These are phyloP conservation scores for Raja brachyura DNA, from an alignment of 2,113 vertebrate genomes.

Conservation along the genomic window DNA sequence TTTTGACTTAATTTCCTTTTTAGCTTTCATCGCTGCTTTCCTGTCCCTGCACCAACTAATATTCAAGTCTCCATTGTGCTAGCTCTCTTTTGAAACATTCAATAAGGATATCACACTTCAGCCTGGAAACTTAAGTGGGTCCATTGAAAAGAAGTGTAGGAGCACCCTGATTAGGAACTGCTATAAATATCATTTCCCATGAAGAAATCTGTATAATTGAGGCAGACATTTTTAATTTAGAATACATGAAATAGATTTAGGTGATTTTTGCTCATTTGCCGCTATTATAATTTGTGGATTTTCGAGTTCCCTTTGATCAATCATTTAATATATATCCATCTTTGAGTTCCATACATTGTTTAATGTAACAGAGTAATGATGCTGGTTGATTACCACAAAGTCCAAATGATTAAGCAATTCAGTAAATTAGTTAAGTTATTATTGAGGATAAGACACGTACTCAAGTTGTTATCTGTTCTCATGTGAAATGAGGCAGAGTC, in stretches of 20 bases:
- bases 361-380: not conserved
- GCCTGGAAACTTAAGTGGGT: not conserved
- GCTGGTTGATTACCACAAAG: not conserved
- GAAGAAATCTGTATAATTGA: not conserved
- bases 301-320: not conserved
- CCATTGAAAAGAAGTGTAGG: not conserved
- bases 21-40: not conserved
- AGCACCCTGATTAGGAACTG: not conserved
- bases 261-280: not conserved
- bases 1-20: slow-evolving; percentile 2
- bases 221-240: not conserved
- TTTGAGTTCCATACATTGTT: not conserved
- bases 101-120: not conserved
- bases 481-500: slow-evolving; percentile 34
- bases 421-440: slow-evolving; percentile 23
- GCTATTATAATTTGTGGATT: not conserved
- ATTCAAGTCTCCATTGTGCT: not conserved
- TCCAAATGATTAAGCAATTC: not conserved
- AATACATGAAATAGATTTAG: not conserved
- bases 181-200: not conserved
- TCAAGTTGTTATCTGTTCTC: slow-evolving; percentile 31
- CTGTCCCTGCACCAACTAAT: not conserved
- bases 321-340: not conserved
- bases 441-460: not conserved
- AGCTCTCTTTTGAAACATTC: not conserved